Conservation (phyloP, 2,113 vertebrate genomes). For the Semnornis frantzii region DNA sequence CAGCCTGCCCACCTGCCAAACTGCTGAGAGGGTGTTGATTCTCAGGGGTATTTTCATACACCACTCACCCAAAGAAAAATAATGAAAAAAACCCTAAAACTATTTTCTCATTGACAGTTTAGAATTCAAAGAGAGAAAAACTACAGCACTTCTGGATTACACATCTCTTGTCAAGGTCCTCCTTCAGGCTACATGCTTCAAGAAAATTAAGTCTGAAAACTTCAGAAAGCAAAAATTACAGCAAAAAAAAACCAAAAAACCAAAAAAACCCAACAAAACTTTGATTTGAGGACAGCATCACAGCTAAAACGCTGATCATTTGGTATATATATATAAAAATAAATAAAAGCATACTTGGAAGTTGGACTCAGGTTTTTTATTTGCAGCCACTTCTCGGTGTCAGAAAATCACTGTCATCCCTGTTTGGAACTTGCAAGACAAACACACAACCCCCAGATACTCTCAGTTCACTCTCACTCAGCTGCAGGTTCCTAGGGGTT, state of each 20-base stretch:
- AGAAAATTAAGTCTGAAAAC: not conserved
- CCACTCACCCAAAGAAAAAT: not conserved
- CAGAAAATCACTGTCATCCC: not conserved
- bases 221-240: not conserved
- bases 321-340: too few relatives aligned
- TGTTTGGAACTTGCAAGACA: not conserved
- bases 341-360: rapidly evolving
- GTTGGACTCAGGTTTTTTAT: not conserved
- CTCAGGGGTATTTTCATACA: not conserved
- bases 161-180: not conserved
- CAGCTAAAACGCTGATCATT: not conserved
- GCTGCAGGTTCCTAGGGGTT: rapidly evolving
- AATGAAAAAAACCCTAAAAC: not conserved
- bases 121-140: not conserved
- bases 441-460: not conserved
- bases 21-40: not conserved
- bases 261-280: not conserved
- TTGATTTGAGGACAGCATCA: not conserved
- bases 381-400: not conserved
- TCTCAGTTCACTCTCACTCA: not conserved
- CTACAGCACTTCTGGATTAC: not conserved
- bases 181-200: not conserved
- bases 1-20: not conserved
- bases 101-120: not conserved
- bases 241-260: not conserved